Percentiles rank a stretch among this genome's conserved stretches.
Evolutionary conservation across 2,888 invertebrate species (phyloP).

Genomic region (Drosophila neutralis): DNA sequence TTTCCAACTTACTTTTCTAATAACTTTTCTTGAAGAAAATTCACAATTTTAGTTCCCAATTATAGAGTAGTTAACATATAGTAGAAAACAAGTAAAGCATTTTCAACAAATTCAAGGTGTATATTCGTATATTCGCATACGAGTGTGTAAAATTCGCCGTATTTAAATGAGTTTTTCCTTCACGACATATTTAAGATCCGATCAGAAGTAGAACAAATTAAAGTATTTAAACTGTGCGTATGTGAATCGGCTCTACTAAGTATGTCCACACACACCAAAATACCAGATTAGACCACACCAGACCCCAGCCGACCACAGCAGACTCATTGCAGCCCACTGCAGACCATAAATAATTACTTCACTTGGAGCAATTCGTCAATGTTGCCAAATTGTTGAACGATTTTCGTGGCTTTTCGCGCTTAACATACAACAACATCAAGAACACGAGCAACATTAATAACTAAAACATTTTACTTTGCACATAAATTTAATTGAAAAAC

Average conservation of each 20-base stretch:
- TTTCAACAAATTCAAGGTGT: too few relatives aligned
- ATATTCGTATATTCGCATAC: too few relatives aligned
- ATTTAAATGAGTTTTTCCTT: not conserved
- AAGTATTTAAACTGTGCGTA: not conserved
- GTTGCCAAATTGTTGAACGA: constrained; percentile 47
- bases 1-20: not conserved
- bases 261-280: not conserved
- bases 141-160: not conserved
- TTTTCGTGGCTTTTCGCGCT: constrained; percentile 52
- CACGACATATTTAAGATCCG: not conserved
- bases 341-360: constrained; percentile 56
- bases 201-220: not conserved
- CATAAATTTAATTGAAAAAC: constrained; percentile 72
- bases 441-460: constrained; percentile 18
- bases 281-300: not conserved
- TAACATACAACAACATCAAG: constrained; percentile 16
- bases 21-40: not conserved
- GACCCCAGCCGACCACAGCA: not conserved
- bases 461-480: constrained; percentile 49
- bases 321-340: not conserved
- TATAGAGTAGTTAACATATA: too few relatives aligned
- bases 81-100: too few relatives aligned
- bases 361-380: constrained; percentile 50
- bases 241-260: constrained; percentile 2
- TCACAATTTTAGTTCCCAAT: too few relatives aligned